These are phyloP conservation scores for Limnephilus auricula DNA, from an alignment of 2,888 invertebrate genomes.

Conservation along the genomic window DNA sequence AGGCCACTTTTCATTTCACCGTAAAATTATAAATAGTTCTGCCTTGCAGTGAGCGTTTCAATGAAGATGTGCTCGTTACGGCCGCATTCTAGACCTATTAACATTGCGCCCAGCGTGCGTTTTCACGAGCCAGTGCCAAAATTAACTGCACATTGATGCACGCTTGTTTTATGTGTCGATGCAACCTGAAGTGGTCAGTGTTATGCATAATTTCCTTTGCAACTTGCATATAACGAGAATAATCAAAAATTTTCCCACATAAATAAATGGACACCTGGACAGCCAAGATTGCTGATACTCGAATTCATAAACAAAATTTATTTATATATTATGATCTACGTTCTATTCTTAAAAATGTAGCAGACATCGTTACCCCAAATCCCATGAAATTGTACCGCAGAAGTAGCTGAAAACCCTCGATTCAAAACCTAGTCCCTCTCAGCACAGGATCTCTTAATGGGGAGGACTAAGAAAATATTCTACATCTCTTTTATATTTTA, in stretches of 20 bases:
- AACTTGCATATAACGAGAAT: not conserved
- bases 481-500: too few relatives aligned
- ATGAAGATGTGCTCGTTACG: constrained; percentile 13
- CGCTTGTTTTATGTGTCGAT: not conserved
- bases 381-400: too few relatives aligned
- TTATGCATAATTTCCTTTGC: not conserved
- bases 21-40: constrained; percentile 6
- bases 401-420: too few relatives aligned
- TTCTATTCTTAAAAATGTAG: too few relatives aligned
- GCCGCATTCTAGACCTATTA: constrained; percentile 26
- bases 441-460: too few relatives aligned
- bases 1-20: constrained; percentile 1
- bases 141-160: constrained; percentile 1
- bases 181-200: not conserved
- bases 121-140: constrained; percentile 6
- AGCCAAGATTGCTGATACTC: not conserved
- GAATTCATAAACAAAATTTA: not conserved
- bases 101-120: not conserved
- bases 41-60: constrained; percentile 14
- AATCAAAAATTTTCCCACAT: not conserved
- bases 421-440: too few relatives aligned
- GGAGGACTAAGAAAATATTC: too few relatives aligned
- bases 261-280: not conserved
- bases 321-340: too few relatives aligned
- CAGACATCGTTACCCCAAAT: too few relatives aligned